Evolutionary conservation across 2,113 vertebrate species (phyloP).

Genomic region (Rhizomys pruinosus): DNA sequence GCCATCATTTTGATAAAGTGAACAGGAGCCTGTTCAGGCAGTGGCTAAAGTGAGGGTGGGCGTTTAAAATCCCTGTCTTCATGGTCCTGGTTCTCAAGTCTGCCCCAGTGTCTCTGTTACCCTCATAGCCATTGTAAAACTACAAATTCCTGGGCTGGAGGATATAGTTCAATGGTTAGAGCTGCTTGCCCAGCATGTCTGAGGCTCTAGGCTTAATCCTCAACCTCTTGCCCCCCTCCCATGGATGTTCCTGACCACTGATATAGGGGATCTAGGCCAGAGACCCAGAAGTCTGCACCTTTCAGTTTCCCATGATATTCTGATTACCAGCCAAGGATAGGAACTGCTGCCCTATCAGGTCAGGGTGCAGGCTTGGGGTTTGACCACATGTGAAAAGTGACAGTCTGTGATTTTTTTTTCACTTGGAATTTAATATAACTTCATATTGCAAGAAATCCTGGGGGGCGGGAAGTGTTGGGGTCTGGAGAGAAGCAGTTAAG

Average conservation of each 20-base stretch:
- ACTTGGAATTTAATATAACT: neutral
- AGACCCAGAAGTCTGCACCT: neutral
- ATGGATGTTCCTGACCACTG: neutral
- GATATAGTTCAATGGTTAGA: neutral
- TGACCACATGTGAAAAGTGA: neutral
- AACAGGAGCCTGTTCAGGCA: no score
- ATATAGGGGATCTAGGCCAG: neutral
- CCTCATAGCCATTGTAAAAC: neutral
- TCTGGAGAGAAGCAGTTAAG: no score
- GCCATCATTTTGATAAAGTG: constrained; percentile 35
- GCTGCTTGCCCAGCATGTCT: neutral
- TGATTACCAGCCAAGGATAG: neutral
- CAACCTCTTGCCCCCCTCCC: neutral
- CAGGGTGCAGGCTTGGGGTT: neutral
- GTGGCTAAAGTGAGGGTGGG: neutral
- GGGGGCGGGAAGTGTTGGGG: no score
- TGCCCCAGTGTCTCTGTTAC: neutral
- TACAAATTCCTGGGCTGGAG: neutral
- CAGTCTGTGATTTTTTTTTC: neutral
- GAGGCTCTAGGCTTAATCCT: neutral
- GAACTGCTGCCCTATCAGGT: neutral
- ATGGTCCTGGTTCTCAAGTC: neutral
- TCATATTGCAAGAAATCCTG: constrained; percentile 13
- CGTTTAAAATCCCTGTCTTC: neutral
- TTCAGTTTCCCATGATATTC: neutral